Conservation (phyloP, 1,140 invertebrate species). For the Battus philenor region DNA sequence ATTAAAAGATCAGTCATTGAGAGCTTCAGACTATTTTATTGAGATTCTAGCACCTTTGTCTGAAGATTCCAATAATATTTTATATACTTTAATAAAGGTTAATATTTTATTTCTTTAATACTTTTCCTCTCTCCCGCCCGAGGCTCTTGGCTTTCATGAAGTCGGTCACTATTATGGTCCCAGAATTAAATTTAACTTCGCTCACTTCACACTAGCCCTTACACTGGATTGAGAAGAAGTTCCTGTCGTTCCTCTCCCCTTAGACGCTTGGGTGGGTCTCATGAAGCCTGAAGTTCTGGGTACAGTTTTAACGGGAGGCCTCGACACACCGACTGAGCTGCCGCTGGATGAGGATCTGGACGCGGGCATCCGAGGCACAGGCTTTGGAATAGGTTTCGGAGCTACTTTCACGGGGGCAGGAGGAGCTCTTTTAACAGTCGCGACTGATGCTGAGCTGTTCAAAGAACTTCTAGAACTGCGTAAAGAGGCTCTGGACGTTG, state of each 20-base stretch:
- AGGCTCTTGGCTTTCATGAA: not conserved
- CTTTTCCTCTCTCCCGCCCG: not conserved
- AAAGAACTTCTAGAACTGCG: slow-evolving; percentile 88
- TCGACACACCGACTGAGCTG: slow-evolving; percentile 78
- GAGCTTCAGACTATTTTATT: slow-evolving; percentile 58
- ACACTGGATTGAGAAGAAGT: slow-evolving; percentile 35
- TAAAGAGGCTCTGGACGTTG: slow-evolving; percentile 80
- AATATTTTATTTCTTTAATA: slow-evolving; percentile 24
- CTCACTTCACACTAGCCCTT: slow-evolving; percentile 43
- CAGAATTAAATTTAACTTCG: slow-evolving; percentile 11
- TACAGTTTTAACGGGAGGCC: slow-evolving; percentile 45
- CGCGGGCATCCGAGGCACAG: slow-evolving; percentile 76
- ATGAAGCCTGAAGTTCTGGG: slow-evolving; percentile 75
- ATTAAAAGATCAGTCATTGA: slow-evolving; percentile 61
- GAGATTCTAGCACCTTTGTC: slow-evolving; percentile 62
- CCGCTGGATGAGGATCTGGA: slow-evolving; percentile 84
- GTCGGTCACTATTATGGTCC: slow-evolving; percentile 1
- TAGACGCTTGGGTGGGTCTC: slow-evolving; percentile 76
- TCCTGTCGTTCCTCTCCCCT: slow-evolving; percentile 38
- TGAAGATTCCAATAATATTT: slow-evolving; percentile 65
- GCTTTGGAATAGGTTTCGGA: slow-evolving; percentile 57
- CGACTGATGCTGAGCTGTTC: slow-evolving; percentile 87
- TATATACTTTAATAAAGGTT: slow-evolving; percentile 29
- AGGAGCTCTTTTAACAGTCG: slow-evolving; percentile 83
- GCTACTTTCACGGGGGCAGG: slow-evolving; percentile 46